Evolutionary conservation across 2,113 vertebrate genomes (phyloP), one percentile per base, ranked within the genome.

Genomic region (Misgurnus anguillicaudatus): DNA sequence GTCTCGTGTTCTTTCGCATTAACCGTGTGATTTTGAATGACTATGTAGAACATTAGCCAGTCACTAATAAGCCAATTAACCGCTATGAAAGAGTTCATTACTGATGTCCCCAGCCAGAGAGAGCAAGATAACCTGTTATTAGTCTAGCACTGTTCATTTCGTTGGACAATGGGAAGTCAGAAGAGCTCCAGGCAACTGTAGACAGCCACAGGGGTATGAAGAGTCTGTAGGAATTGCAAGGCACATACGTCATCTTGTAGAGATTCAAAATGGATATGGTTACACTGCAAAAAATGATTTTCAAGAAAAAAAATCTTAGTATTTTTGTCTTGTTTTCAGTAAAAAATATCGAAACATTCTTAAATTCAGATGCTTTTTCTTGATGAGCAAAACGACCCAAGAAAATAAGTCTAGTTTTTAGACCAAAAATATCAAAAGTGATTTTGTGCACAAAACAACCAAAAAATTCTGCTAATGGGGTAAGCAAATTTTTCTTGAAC

Each of bases 101-200:
- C 75, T 77, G 77, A 77, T 63, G 66, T 65, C 47, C 73, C 61
- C 31, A 73, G 45, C 57, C 66, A 73, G 57, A 61, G 67, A 72
- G 75, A 73, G 39, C 53, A 75, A 61, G 48, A 83, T 47, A 86
- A 79, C 81, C 79, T 65, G 75, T 70, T 69, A 85, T 86, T 80
- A 85, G 60, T 70, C 21, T 21, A 10, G 4, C 48, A 42, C 10
- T 66, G 69, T 41, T 71, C 63, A 64, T 21, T 77, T 60, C 48
- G 17, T 45, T 21, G 48, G 36, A 71, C 60, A 70, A 58, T 36
- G 36, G 39, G 67, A 19, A 45, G 21, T 45, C 21, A 62, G 58
- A 24, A 62, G 41, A 71, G 48, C 48, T 39, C 11, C n/a, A 72
- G 70, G 53, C 17, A 42, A 72, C 72, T 36, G 72, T 24, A n/a